These are phyloP conservation scores for Ptychochromis oligacanthus DNA, from an alignment of 2,113 vertebrate genomes.

Conservation along the genomic window DNA sequence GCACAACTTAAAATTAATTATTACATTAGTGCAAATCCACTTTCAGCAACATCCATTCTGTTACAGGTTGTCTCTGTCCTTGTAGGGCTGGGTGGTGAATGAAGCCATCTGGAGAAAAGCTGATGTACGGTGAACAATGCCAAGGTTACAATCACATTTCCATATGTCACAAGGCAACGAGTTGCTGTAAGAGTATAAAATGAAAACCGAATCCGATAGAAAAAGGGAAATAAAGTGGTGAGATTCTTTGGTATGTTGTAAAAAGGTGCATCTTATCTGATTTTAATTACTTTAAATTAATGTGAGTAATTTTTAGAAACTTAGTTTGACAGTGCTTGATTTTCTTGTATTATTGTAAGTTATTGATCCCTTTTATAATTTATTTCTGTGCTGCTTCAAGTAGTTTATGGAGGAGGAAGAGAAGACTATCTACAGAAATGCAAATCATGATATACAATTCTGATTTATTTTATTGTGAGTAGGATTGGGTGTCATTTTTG, in stretches of 20 bases:
- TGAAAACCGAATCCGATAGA: neutral
- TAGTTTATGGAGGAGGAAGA: slow-evolving; percentile 15
- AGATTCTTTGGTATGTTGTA: neutral
- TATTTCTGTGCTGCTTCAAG: neutral
- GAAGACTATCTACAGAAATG: slow-evolving; percentile 16
- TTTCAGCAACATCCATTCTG: neutral
- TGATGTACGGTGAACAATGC: slow-evolving; percentile 4
- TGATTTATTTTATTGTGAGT: slow-evolving; percentile 11
- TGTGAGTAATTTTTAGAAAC: neutral
- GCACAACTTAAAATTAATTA: neutral
- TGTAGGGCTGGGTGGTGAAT: neutral
- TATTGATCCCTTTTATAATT: slow-evolving; percentile 27
- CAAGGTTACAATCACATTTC: slow-evolving; percentile 17
- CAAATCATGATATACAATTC: slow-evolving; percentile 18
- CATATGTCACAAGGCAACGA: neutral
- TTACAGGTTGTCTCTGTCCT: neutral
- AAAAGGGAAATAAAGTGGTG: neutral
- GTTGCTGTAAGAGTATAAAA: slow-evolving; percentile 7
- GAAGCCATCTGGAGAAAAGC: slow-evolving; percentile 19
- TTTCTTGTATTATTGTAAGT: neutral
- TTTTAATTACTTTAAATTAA: slow-evolving; percentile 10
- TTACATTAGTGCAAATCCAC: neutral
- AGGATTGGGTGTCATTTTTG: slow-evolving; percentile 24
- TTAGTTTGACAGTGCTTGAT: neutral
- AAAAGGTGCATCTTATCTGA: neutral